Conservation (phyloP, 1,140 invertebrate genomes). For the Eurosta solidaginis region DNA sequence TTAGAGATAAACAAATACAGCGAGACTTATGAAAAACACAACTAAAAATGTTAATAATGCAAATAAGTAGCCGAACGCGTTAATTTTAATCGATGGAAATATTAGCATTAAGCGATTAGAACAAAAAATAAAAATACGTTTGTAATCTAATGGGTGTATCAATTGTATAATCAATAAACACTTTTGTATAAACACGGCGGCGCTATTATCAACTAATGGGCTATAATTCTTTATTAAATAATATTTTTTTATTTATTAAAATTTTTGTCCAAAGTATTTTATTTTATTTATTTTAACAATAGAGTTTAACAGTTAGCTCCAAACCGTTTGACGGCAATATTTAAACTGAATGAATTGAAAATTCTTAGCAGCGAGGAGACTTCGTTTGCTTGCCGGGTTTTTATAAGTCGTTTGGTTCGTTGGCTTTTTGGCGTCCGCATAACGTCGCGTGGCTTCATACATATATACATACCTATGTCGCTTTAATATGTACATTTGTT, state of each 20-base stretch:
- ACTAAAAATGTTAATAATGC: background rate
- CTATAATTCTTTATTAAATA: no score
- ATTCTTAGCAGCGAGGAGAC: conserved; percentile 31
- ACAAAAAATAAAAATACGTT: no score
- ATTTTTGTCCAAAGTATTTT: background rate
- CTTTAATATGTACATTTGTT: no score
- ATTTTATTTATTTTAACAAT: background rate
- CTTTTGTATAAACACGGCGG: background rate
- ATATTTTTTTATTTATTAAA: background rate
- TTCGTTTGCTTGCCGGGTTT: conserved; percentile 26
- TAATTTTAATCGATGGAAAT: conserved; percentile 2
- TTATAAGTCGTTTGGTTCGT: background rate
- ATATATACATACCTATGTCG: no score
- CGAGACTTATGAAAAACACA: background rate
- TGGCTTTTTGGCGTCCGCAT: conserved; percentile 15
- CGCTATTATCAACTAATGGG: background rate
- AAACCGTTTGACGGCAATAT: conserved; percentile 32
- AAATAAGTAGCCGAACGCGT: background rate
- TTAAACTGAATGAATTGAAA: conserved; percentile 35
- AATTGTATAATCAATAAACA: background rate
- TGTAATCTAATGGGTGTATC: no score
- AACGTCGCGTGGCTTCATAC: background rate
- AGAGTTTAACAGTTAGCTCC: conserved; percentile 16
- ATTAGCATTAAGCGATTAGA: no score
- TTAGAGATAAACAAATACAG: background rate